Evolutionary conservation across 2,113 vertebrate genomes (phyloP).

Genomic region (Synodontis membranacea): DNA sequence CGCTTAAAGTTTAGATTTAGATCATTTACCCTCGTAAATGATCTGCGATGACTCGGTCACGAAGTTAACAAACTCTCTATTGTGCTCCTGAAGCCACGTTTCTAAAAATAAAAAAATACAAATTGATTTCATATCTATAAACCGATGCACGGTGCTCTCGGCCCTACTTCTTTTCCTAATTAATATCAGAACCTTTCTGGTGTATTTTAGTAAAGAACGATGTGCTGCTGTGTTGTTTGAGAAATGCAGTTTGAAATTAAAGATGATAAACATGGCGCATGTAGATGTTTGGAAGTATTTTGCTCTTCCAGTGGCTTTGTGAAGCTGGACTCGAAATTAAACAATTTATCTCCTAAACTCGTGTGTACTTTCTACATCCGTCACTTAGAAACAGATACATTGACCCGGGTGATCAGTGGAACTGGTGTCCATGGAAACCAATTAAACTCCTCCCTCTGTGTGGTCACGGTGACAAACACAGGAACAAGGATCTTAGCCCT

Average conservation of each 20-base stretch:
- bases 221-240: background rate
- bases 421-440: constrained; percentile 36
- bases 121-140: too few relatives aligned
- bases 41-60: too few relatives aligned
- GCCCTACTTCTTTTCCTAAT: background rate
- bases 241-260: background rate
- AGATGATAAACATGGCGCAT: background rate
- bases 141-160: too few relatives aligned
- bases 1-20: too few relatives aligned
- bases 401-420: constrained; percentile 1
- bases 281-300: background rate
- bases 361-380: constrained; percentile 11
- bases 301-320: background rate
- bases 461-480: constrained; percentile 17
- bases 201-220: background rate
- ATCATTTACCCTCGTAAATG: background rate
- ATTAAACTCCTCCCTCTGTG: background rate
- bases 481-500: background rate
- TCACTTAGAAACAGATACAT: constrained; percentile 5
- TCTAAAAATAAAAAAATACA: too few relatives aligned
- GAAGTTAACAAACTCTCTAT: too few relatives aligned
- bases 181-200: background rate
- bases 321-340: background rate
- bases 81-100: too few relatives aligned
- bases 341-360: background rate